These are phyloP conservation scores for Pilophorus perplexus DNA, from an alignment of 2,888 invertebrate genomes.

Conservation along the genomic window DNA sequence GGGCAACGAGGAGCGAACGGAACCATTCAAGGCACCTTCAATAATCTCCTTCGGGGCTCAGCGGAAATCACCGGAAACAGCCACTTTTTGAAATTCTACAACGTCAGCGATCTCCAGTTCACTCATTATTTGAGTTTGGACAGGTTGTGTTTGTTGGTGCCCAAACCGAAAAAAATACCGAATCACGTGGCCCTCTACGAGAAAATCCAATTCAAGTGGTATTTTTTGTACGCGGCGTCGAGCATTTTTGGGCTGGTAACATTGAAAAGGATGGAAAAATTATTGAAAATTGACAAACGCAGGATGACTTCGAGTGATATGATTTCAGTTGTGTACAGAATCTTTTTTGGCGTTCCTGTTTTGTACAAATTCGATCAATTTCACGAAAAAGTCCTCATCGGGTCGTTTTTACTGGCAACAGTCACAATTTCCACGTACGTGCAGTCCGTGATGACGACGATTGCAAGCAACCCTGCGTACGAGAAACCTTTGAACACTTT, in stretches of 20 bases:
- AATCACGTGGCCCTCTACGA: not conserved
- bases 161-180: not conserved
- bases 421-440: not conserved
- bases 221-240: not conserved
- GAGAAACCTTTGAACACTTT: not conserved
- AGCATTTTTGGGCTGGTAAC: not conserved
- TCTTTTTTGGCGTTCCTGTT: not conserved
- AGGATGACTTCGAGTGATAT: not conserved
- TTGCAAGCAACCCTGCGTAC: not conserved
- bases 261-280: not conserved
- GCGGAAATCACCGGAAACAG: conserved; percentile 12
- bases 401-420: not conserved
- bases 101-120: not conserved
- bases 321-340: not conserved
- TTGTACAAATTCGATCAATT: not conserved
- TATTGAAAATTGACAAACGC: not conserved
- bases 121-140: not conserved
- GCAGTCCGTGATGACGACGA: not conserved
- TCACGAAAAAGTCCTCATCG: not conserved
- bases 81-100: conserved; percentile 5
- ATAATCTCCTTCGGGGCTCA: not conserved
- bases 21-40: not conserved
- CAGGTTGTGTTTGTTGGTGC: not conserved
- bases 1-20: not conserved
- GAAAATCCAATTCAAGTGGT: not conserved